phyloP scores from a whole-genome alignment of 2,113 vertebrate species.

The Actinemys pallida region DNA sequence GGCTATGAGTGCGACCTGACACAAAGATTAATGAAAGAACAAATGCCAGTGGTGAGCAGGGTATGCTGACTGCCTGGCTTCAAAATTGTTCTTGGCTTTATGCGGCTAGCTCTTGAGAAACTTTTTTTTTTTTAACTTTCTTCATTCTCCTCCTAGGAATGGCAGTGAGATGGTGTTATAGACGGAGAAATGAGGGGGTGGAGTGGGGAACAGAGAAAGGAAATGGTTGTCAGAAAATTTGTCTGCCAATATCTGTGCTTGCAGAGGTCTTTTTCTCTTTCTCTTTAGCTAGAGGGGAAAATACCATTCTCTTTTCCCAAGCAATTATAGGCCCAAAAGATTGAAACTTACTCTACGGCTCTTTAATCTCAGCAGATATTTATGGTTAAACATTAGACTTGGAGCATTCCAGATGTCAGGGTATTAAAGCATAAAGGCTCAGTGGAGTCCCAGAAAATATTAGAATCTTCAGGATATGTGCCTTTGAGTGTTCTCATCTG shows the following conservation, averaged over 20 bases:
- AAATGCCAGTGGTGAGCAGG: neutral
- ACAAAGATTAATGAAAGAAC: neutral
- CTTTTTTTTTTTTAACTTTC: slow-evolving; percentile 26
- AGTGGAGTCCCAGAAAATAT: slow-evolving; percentile 50
- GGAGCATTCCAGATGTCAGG: slow-evolving; percentile 71
- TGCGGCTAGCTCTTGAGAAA: slow-evolving; percentile 32
- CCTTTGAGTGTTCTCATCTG: slow-evolving; percentile 35
- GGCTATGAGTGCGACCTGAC: neutral
- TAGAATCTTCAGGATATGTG: slow-evolving; percentile 47
- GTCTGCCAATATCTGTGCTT: slow-evolving; percentile 66
- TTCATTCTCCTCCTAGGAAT: slow-evolving; percentile 42
- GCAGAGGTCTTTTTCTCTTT: slow-evolving; percentile 65
- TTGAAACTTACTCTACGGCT: slow-evolving; percentile 69
- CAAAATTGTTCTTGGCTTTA: neutral
- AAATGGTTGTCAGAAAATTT: slow-evolving; percentile 63
- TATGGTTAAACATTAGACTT: slow-evolving; percentile 72
- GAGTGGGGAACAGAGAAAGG: slow-evolving; percentile 38
- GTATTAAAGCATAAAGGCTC: slow-evolving; percentile 73
- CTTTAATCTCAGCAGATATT: slow-evolving; percentile 77
- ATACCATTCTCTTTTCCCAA: slow-evolving; percentile 75
- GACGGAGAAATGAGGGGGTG: slow-evolving; percentile 18
- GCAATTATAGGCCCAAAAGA: slow-evolving; percentile 72
- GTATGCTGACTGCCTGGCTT: neutral
- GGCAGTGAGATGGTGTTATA: slow-evolving; percentile 60
- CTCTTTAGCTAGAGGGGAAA: slow-evolving; percentile 67